phyloP scores from a whole-genome alignment of 1,140 invertebrate genomes.

The Samia ricini region DNA sequence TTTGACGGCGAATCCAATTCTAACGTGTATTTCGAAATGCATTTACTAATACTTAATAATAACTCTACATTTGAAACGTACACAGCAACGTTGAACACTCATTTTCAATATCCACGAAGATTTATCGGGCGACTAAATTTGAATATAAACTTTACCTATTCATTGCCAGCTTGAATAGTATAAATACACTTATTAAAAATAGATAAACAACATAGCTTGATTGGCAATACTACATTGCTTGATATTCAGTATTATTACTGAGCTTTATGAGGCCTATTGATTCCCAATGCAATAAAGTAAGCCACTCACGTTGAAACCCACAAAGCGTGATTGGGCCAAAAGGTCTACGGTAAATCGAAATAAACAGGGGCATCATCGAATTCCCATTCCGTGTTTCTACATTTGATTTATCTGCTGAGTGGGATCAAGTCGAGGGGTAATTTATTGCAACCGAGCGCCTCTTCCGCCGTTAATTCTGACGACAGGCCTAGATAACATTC shows the following conservation, averaged over 20 bases:
- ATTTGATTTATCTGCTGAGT: conserved; percentile 63
- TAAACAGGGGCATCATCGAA: conserved; percentile 52
- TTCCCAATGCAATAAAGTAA: conserved; percentile 22
- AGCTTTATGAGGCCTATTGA: conserved; percentile 14
- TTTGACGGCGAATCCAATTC: too few relatives aligned
- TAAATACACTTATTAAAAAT: neutral
- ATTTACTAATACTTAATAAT: too few relatives aligned
- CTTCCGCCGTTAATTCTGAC: conserved; percentile 48
- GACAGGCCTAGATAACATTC: conserved; percentile 42
- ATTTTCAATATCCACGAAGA: too few relatives aligned
- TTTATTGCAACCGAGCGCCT: conserved; percentile 48
- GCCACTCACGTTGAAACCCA: conserved; percentile 27
- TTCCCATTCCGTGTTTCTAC: conserved; percentile 49
- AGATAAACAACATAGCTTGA: neutral
- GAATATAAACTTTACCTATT: neutral
- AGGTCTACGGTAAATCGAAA: conserved; percentile 40
- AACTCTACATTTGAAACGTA: too few relatives aligned
- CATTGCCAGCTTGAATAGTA: neutral
- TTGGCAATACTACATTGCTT: neutral
- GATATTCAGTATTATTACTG: too few relatives aligned
- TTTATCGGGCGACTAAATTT: too few relatives aligned
- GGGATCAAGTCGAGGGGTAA: conserved; percentile 54
- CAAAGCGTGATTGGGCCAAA: conserved; percentile 22
- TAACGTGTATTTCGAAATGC: too few relatives aligned
- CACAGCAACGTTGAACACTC: too few relatives aligned